These are phyloP conservation scores for Panorpa germanica DNA, from an alignment of 2,888 invertebrate genomes.

Conservation along the genomic window DNA sequence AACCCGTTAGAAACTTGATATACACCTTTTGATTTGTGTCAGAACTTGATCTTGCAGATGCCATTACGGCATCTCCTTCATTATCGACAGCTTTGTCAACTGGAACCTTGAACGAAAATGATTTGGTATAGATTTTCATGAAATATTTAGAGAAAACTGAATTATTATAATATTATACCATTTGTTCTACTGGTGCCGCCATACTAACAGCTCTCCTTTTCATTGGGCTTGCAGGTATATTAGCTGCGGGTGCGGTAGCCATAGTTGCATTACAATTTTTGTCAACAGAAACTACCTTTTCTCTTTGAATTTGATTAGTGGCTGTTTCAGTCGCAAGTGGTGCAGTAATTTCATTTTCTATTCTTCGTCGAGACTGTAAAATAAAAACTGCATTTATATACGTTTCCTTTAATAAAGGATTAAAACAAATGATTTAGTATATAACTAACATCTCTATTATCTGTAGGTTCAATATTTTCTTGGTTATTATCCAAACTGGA, in stretches of 20 bases:
- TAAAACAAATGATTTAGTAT: slow-evolving; percentile 14
- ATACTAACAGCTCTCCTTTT: too few relatives aligned
- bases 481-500: slow-evolving; percentile 43
- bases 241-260: too few relatives aligned
- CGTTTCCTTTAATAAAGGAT: slow-evolving; percentile 1
- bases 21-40: slow-evolving; percentile 17
- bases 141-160: too few relatives aligned
- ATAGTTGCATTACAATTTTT: slow-evolving; percentile 52
- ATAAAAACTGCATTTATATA: slow-evolving; percentile 7
- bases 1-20: slow-evolving; percentile 3
- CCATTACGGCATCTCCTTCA: slow-evolving; percentile 38
- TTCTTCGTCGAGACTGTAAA: slow-evolving; percentile 36
- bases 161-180: too few relatives aligned
- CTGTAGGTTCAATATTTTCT: slow-evolving; percentile 45
- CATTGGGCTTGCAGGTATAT: too few relatives aligned
- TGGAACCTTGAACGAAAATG: slow-evolving; percentile 21
- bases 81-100: slow-evolving; percentile 30
- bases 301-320: slow-evolving; percentile 25
- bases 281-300: slow-evolving; percentile 28
- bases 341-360: slow-evolving; percentile 42
- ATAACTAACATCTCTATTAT: slow-evolving; percentile 35
- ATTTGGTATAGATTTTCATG: not conserved
- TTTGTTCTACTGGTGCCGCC: too few relatives aligned
- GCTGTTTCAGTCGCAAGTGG: slow-evolving; percentile 40
- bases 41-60: slow-evolving; percentile 29